A percentile compares a stretch with the other conserved stretches of the same genome.
phyloP scores from a whole-genome alignment of 2,113 vertebrate species.

The Promerops cafer region DNA sequence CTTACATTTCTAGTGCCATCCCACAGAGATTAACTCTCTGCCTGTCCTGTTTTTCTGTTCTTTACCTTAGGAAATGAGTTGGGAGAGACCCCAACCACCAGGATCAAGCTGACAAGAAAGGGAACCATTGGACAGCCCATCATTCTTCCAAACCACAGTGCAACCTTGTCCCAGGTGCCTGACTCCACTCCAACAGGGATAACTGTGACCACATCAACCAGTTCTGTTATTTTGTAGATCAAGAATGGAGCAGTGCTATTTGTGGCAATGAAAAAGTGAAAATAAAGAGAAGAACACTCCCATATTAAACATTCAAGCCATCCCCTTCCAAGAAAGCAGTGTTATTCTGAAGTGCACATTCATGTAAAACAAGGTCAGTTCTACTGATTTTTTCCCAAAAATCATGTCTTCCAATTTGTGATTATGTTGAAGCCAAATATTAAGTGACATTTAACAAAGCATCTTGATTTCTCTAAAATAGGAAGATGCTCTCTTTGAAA shows the following conservation, averaged over 20 bases:
- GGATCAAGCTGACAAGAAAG: neutral
- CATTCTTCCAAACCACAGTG: neutral
- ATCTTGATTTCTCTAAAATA: neutral
- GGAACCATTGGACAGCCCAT: neutral
- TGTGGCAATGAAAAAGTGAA: neutral
- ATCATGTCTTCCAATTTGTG: neutral
- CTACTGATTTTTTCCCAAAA: neutral
- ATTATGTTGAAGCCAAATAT: neutral
- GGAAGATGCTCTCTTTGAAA: neutral
- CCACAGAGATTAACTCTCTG: neutral
- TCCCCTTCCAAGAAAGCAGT: neutral
- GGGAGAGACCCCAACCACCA: neutral
- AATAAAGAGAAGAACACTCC: neutral
- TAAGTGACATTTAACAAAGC: neutral
- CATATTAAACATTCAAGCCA: neutral
- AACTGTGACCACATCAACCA: neutral
- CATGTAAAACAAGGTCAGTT: neutral
- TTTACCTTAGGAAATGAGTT: neutral
- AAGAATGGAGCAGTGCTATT: neutral
- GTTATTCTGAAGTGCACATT: neutral
- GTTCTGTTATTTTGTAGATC: neutral
- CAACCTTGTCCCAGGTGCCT: neutral
- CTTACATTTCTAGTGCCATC: rapidly evolving
- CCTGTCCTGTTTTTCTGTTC: neutral
- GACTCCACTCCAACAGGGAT: rapidly evolving